phyloP scores from a whole-genome alignment of 2,888 invertebrate genomes.

The Lamellibrachia columna region DNA sequence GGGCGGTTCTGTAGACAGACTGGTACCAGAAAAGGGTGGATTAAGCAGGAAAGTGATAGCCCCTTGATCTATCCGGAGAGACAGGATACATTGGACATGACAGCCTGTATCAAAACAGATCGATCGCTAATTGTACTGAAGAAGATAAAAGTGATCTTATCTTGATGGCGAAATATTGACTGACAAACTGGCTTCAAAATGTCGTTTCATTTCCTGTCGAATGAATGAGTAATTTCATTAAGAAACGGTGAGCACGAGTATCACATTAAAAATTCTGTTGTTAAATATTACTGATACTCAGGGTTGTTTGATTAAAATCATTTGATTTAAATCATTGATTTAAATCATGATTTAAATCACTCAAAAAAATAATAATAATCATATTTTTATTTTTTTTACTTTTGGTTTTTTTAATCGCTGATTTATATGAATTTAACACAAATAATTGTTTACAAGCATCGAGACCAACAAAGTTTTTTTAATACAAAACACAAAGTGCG shows the following conservation, averaged over 20 bases:
- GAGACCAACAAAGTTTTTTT: too few species aligned
- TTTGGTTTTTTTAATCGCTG: too few species aligned
- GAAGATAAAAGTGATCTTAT: conserved; percentile 11
- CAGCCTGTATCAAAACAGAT: neutral
- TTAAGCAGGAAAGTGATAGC: neutral
- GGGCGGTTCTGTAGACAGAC: neutral
- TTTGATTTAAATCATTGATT: too few species aligned
- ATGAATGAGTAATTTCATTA: neutral
- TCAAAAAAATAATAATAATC: too few species aligned
- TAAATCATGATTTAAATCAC: too few species aligned
- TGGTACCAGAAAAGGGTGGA: conserved; percentile 1
- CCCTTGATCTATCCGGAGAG: neutral
- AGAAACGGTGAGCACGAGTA: neutral
- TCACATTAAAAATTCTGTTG: neutral
- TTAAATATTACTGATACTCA: too few species aligned
- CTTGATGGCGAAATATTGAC: neutral
- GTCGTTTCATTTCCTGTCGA: neutral
- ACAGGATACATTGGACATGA: conserved; percentile 10
- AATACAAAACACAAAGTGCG: too few species aligned
- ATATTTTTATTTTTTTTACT: too few species aligned
- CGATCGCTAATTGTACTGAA: neutral
- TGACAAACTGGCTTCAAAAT: neutral
- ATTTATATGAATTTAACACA: too few species aligned
- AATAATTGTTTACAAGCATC: too few species aligned
- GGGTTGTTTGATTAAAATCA: too few species aligned